Percentiles rank a stretch among this genome's conserved stretches.
Conservation (phyloP, 2,888 invertebrate genomes). For the Norana najaformis region DNA sequence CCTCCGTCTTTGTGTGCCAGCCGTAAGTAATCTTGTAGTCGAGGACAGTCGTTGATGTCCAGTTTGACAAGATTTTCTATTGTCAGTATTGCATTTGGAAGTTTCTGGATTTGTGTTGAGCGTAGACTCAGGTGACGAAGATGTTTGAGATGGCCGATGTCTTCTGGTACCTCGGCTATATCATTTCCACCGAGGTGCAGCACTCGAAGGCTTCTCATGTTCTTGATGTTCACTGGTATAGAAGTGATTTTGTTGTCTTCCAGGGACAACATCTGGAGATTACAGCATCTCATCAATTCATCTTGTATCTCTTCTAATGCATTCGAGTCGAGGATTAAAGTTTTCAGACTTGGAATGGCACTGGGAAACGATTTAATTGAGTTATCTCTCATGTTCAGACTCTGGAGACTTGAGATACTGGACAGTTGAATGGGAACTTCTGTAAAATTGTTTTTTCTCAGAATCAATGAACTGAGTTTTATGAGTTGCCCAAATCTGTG, state of each 20-base stretch:
- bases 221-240: conserved; percentile 22
- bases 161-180: conserved; percentile 19
- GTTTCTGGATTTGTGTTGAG: conserved; percentile 15
- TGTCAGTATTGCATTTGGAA: conserved; percentile 19
- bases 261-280: conserved; percentile 30
- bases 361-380: background rate
- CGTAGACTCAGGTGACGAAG: conserved; percentile 29
- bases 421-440: conserved; percentile 22
- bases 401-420: conserved; percentile 5
- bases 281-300: conserved; percentile 5
- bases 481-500: conserved; percentile 23
- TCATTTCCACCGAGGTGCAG: conserved; percentile 27
- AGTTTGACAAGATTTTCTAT: conserved; percentile 26
- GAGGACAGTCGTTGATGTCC: conserved; percentile 24
- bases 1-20: conserved; percentile 30
- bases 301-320: background rate
- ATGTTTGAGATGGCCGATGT: background rate
- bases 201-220: conserved; percentile 14
- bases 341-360: conserved; percentile 20
- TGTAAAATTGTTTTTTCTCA: conserved; percentile 31
- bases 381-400: conserved; percentile 33
- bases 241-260: conserved; percentile 28
- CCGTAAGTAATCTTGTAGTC: conserved; percentile 27
- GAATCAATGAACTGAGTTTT: conserved; percentile 25
- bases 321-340: conserved; percentile 31